Percentiles rank a stretch among this genome's conserved stretches.
Conservation (phyloP, 2,888 invertebrate genomes). For the Galeruca laticollis region DNA sequence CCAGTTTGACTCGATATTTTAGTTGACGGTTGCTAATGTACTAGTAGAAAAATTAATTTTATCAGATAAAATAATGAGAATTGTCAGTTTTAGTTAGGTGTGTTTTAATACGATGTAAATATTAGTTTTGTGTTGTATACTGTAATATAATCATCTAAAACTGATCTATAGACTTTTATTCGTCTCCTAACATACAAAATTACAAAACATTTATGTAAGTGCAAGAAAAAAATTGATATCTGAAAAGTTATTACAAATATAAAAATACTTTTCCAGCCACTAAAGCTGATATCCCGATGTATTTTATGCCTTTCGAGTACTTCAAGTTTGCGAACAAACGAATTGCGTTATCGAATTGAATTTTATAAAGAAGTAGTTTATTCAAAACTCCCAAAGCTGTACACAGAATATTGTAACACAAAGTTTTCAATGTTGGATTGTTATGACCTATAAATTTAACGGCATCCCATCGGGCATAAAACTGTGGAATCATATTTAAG, state of each 20-base stretch:
- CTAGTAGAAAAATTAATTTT: too few species aligned
- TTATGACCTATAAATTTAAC: background rate
- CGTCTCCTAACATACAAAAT: too few species aligned
- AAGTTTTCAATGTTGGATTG: background rate
- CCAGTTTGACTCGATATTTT: too few species aligned
- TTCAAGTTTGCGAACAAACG: constrained; percentile 3
- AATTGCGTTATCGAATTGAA: background rate
- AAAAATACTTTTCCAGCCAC: too few species aligned
- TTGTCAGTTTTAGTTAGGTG: too few species aligned
- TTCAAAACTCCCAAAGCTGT: background rate
- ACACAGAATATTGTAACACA: background rate
- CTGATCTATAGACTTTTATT: too few species aligned
- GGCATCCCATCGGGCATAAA: background rate
- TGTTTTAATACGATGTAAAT: too few species aligned
- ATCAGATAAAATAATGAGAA: too few species aligned
- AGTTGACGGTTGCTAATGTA: too few species aligned
- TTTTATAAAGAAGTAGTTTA: background rate
- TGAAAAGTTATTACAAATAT: background rate
- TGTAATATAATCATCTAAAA: too few species aligned
- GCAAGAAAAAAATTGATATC: background rate
- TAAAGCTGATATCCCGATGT: background rate
- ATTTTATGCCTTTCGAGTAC: background rate
- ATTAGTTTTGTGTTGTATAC: too few species aligned
- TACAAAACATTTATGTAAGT: too few species aligned
- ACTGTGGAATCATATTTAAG: background rate